Evolutionary conservation across 2,797 vertebrate species (phyloP).

Genomic region (Leptatherina wallacei): DNA sequence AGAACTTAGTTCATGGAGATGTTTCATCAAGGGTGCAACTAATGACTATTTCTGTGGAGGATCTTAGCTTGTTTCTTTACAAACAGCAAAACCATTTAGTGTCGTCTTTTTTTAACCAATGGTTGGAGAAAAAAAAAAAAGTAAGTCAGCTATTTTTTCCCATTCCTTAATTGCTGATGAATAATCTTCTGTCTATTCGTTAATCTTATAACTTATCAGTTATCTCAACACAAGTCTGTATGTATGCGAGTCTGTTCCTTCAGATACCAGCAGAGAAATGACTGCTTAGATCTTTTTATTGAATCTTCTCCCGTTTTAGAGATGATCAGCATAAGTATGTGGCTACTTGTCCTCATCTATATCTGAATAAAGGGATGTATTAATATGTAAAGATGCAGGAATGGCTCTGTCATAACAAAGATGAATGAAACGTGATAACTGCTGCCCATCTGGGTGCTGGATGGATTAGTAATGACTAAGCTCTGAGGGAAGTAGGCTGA

Average conservation of each 20-base stretch:
- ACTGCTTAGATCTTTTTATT: constrained; percentile 24
- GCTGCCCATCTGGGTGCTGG: constrained; percentile 48
- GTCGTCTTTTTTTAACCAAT: background rate
- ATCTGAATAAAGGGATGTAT: constrained; percentile 46
- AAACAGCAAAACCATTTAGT: background rate
- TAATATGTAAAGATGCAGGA: constrained; percentile 42
- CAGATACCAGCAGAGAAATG: constrained; percentile 12
- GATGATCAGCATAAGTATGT: background rate
- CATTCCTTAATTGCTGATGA: background rate
- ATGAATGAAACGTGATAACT: constrained; percentile 50
- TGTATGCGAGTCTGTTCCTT: background rate
- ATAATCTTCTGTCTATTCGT: background rate
- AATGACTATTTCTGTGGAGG: background rate
- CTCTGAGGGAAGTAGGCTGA: constrained; percentile 31
- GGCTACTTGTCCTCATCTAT: background rate
- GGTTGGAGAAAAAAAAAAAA: background rate
- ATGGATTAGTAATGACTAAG: constrained; percentile 54
- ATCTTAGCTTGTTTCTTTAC: constrained; percentile 3
- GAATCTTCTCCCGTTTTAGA: constrained; percentile 11
- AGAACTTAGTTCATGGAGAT: constrained; percentile 5
- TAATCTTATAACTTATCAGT: background rate
- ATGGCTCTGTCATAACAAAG: constrained; percentile 19
- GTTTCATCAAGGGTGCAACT: background rate
- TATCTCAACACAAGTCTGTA: constrained; percentile 1
- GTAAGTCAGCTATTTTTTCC: background rate